Evolutionary conservation across 2,888 invertebrate genomes (phyloP).

Genomic region (Lasioglossum calceatum): DNA sequence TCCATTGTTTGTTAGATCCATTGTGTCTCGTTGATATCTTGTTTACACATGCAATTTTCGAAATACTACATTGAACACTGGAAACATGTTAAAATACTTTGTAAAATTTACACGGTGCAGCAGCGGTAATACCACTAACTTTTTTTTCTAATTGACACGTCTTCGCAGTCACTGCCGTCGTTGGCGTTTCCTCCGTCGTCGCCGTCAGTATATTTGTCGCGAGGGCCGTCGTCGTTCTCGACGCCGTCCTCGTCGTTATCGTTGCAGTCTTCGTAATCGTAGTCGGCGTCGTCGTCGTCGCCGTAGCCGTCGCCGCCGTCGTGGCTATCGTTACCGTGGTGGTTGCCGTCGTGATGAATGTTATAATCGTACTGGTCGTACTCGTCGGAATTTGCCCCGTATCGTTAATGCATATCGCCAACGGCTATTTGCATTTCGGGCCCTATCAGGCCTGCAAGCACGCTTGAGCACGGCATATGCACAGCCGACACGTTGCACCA

Average conservation of each 20-base stretch:
- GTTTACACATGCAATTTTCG: conserved; percentile 32
- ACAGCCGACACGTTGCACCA: conserved; percentile 71
- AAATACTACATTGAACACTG: conserved; percentile 40
- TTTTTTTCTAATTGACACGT: conserved; percentile 48
- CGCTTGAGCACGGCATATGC: conserved; percentile 71
- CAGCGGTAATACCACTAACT: conserved; percentile 30
- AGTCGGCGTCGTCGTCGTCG: conserved; percentile 8
- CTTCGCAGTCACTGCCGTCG: conserved; percentile 39
- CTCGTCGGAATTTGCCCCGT: conserved; percentile 58
- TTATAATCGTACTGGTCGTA: conserved; percentile 52
- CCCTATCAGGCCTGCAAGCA: conserved; percentile 76
- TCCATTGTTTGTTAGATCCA: conserved; percentile 70
- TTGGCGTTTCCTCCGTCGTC: conserved; percentile 20
- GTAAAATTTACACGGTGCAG: conserved; percentile 35
- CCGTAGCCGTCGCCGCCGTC: conserved; percentile 17
- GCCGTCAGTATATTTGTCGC: conserved; percentile 16
- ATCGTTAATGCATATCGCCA: conserved; percentile 66
- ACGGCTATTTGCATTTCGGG: conserved; percentile 69
- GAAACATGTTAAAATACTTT: conserved; percentile 29
- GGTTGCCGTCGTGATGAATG: conserved; percentile 48
- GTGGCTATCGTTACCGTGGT: conserved; percentile 28
- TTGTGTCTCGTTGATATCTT: conserved; percentile 49
- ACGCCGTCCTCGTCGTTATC: conserved; percentile 17
- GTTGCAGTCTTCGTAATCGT: conserved; percentile 4
- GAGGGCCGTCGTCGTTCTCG: conserved; percentile 18